Percentiles rank a stretch among this genome's conserved stretches.
Conservation (phyloP, 2,888 invertebrate genomes). For the Smittia sp. region DNA sequence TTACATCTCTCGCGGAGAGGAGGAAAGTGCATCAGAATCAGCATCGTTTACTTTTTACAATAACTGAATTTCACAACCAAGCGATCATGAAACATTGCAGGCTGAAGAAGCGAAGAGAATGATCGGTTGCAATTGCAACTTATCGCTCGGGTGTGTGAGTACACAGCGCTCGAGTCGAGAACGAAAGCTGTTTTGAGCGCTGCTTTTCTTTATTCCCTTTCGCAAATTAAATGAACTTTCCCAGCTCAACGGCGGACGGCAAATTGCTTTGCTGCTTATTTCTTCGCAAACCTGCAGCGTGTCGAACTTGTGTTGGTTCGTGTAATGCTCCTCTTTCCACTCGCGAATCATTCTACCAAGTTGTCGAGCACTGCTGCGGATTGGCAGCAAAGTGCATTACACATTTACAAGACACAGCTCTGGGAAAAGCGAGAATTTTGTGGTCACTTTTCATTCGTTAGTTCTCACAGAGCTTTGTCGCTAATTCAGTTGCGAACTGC, state of each 20-base stretch:
- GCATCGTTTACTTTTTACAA: constrained; percentile 40
- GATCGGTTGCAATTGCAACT: constrained; percentile 40
- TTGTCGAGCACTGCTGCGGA: neutral
- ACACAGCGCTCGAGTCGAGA: neutral
- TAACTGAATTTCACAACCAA: constrained; percentile 40
- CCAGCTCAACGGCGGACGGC: neutral
- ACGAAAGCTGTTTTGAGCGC: neutral
- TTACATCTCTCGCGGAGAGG: constrained; percentile 16
- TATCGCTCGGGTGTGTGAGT: neutral
- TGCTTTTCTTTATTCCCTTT: neutral
- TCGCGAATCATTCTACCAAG: neutral
- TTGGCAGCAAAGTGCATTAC: too few relatives aligned
- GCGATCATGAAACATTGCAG: constrained; percentile 35
- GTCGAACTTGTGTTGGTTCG: neutral
- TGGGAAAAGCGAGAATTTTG: neutral
- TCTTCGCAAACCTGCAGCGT: neutral
- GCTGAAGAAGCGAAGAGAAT: constrained; percentile 5
- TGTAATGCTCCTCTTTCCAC: neutral
- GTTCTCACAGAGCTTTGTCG: neutral
- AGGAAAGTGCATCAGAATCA: constrained; percentile 35
- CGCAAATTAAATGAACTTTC: neutral
- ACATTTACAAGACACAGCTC: too few relatives aligned
- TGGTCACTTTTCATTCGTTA: neutral
- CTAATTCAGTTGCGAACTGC: neutral
- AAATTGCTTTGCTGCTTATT: neutral